Percentiles rank a stretch among this genome's conserved stretches.
Evolutionary conservation across 2,797 vertebrate species (phyloP).

Genomic region (Crypturellus tataupa): DNA sequence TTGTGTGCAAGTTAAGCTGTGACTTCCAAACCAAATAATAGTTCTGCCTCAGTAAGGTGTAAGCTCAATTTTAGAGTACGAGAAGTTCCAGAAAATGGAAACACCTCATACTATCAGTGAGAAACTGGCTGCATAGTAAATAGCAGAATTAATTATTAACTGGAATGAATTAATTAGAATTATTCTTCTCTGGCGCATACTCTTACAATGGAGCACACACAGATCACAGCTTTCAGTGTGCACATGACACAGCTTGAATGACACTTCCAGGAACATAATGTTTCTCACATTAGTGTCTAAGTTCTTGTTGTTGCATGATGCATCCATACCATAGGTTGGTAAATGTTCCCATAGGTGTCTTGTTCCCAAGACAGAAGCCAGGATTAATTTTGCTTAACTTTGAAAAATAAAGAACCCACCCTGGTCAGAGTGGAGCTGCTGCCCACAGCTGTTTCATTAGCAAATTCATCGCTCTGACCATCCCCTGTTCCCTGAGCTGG

Average conservation of each 20-base stretch:
- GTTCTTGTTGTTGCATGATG: rapidly evolving
- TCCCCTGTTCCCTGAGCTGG: not conserved
- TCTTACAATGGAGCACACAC: not conserved
- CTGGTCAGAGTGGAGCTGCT: rapidly evolving
- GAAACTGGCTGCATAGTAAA: constrained; percentile 2
- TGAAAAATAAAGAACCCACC: not conserved
- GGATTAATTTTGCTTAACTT: not conserved
- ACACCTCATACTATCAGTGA: not conserved
- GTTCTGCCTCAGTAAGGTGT: not conserved
- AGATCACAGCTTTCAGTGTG: not conserved
- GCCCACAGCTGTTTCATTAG: rapidly evolving
- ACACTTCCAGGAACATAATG: not conserved
- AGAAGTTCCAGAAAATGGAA: constrained; percentile 7
- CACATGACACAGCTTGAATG: not conserved
- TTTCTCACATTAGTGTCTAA: not conserved
- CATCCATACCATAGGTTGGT: rapidly evolving
- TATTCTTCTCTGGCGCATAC: not conserved
- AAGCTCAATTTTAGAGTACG: not conserved
- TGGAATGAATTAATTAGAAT: constrained; percentile 4
- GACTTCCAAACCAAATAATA: constrained; percentile 35
- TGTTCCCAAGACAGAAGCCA: not conserved
- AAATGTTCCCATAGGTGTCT: not conserved
- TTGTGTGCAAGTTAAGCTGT: constrained; percentile 18
- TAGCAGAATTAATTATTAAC: not conserved
- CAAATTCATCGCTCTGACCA: not conserved